Percentiles rank a stretch among this genome's conserved stretches.
These are phyloP conservation scores for Galaxea fascicularis DNA, from an alignment of 92 coral and sea anemone genomes.

Conservation along the genomic window DNA sequence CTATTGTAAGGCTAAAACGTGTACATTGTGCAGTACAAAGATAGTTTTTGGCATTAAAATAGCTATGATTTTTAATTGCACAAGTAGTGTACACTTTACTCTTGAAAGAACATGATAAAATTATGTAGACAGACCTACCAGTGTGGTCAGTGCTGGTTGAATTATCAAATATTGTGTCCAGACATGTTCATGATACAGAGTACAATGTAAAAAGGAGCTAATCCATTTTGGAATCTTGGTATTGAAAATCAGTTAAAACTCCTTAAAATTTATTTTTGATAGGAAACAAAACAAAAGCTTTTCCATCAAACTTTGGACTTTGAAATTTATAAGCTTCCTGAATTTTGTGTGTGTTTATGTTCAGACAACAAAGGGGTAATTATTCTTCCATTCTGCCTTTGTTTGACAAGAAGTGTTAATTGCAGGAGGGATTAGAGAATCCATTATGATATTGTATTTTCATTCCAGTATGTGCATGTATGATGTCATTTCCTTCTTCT, in stretches of 20 bases:
- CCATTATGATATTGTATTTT: slow-evolving; percentile 6
- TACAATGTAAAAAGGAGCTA: too few species aligned
- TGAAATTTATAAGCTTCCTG: background rate
- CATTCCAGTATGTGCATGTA: background rate
- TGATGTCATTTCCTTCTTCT: slow-evolving; percentile 20
- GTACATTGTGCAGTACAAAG: background rate
- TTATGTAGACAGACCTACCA: too few species aligned
- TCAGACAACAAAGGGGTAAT: background rate
- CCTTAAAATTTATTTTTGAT: too few species aligned
- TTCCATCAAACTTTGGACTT: too few species aligned
- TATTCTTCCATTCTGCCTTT: background rate
- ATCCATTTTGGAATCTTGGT: background rate
- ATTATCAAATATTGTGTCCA: too few species aligned
- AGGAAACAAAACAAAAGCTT: background rate
- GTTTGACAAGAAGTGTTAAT: slow-evolving; percentile 1
- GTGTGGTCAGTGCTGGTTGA: background rate
- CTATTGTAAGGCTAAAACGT: background rate
- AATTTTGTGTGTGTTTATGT: background rate
- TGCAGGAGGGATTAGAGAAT: background rate
- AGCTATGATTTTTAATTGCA: background rate
- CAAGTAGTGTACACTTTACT: background rate
- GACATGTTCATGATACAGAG: too few species aligned
- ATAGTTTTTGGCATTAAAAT: background rate
- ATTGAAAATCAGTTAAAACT: background rate
- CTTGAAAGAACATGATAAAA: background rate